Evolutionary conservation across 2,888 invertebrate genomes (phyloP).

Genomic region (Cosmopolites sordidus): DNA sequence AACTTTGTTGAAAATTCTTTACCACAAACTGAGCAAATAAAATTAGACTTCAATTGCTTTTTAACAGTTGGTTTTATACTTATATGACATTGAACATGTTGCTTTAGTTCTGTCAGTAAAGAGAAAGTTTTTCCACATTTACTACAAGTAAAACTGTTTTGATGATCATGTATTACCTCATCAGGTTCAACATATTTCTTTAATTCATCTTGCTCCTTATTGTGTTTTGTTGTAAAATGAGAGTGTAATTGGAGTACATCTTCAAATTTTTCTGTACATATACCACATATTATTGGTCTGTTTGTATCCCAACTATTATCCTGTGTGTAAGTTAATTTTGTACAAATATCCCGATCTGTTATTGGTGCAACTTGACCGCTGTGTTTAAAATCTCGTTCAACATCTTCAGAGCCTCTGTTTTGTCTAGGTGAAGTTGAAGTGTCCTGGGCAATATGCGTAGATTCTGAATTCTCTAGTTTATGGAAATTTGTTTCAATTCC

Average conservation of each 20-base stretch:
- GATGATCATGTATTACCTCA: not conserved
- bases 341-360: too few relatives aligned
- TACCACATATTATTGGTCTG: not conserved
- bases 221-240: not conserved
- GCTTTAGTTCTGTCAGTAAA: not conserved
- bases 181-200: not conserved
- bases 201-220: not conserved
- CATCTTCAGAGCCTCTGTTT: not conserved
- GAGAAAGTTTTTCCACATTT: not conserved
- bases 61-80: too few relatives aligned
- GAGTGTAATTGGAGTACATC: not conserved
- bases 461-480: not conserved
- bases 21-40: conserved; percentile 30
- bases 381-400: too few relatives aligned
- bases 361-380: too few relatives aligned
- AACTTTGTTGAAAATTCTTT: conserved; percentile 37
- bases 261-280: not conserved
- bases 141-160: not conserved
- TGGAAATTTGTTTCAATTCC: not conserved
- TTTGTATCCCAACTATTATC: not conserved
- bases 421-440: too few relatives aligned
- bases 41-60: too few relatives aligned
- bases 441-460: too few relatives aligned
- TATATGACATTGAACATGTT: not conserved
- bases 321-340: too few relatives aligned